Percentiles rank a stretch among this genome's conserved stretches.
These are phyloP conservation scores for Trachelus troglodyta DNA, from an alignment of 2,888 invertebrate species.

Conservation along the genomic window DNA sequence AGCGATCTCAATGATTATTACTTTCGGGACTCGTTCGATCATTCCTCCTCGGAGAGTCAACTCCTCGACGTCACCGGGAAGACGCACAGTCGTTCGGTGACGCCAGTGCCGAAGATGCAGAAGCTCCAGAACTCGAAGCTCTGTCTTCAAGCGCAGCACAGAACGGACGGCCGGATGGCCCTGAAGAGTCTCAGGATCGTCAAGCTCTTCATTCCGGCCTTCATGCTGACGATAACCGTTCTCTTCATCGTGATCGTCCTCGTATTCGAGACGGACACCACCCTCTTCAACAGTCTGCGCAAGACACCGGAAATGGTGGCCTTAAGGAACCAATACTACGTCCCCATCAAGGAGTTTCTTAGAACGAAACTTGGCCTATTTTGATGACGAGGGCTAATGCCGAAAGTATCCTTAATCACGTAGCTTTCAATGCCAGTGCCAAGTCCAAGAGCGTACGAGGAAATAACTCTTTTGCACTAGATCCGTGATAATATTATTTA, in stretches of 20 bases:
- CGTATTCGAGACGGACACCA: constrained; percentile 83
- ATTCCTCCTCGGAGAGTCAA: constrained; percentile 84
- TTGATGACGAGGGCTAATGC: constrained; percentile 64
- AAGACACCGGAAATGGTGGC: constrained; percentile 82
- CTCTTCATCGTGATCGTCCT: constrained; percentile 77
- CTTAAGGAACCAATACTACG: constrained; percentile 83
- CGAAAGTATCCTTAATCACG: constrained; percentile 32
- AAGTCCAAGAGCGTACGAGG: constrained; percentile 23
- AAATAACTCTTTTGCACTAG: no score
- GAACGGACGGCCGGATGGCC: constrained; percentile 26
- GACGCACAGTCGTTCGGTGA: constrained; percentile 54
- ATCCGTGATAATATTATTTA: constrained; percentile 7
- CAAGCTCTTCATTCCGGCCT: constrained; percentile 81
- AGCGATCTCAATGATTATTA: constrained; percentile 73
- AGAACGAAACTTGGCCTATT: constrained; percentile 74
- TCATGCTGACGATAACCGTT: constrained; percentile 78
- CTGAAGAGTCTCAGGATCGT: constrained; percentile 67
- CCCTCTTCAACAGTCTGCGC: constrained; percentile 75
- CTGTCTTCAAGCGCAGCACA: constrained; percentile 35
- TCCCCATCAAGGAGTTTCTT: constrained; percentile 83
- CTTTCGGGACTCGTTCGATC: constrained; percentile 81
- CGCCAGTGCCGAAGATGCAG: constrained; percentile 63
- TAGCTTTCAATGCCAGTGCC: constrained; percentile 46
- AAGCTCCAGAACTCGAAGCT: constrained; percentile 61
- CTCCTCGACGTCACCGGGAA: constrained; percentile 67